Evolutionary conservation across 2,113 vertebrate species (phyloP).

Genomic region (Myotis brandtii): DNA sequence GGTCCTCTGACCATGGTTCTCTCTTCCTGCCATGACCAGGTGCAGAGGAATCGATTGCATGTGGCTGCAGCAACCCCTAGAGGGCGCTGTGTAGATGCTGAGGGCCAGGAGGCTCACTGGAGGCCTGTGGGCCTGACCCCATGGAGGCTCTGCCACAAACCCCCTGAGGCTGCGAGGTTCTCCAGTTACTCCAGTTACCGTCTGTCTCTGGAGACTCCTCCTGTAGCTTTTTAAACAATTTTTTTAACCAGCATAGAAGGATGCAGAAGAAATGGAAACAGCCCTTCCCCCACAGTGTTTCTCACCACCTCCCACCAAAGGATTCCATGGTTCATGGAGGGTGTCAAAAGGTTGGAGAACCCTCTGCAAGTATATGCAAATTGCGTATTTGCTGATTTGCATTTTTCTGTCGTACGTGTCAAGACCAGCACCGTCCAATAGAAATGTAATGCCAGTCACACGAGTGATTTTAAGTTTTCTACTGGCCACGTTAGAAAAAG

Average conservation of each 20-base stretch:
- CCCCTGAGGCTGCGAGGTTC: neutral
- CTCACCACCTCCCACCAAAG: neutral
- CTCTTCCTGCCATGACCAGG: neutral
- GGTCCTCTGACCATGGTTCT: neutral
- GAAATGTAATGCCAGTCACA: neutral
- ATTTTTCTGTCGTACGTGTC: neutral
- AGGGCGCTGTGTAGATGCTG: neutral
- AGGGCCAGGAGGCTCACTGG: too few species aligned
- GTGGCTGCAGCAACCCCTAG: rapidly evolving
- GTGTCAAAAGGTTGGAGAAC: neutral
- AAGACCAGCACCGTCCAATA: neutral
- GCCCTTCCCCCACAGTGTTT: neutral
- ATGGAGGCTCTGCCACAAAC: neutral
- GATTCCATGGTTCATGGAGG: neutral
- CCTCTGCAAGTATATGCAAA: neutral
- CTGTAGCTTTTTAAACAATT: neutral
- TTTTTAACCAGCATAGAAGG: neutral
- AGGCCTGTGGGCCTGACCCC: neutral
- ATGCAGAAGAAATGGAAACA: neutral
- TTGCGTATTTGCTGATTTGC: neutral
- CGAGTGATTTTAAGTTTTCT: neutral
- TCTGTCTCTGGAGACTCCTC: neutral
- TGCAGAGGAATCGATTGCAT: neutral
- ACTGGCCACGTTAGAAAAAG: neutral
- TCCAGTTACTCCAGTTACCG: neutral